phyloP scores from a whole-genome alignment of 37 sponge, comb jelly and placozoan species.

The Halichondria panicea region DNA sequence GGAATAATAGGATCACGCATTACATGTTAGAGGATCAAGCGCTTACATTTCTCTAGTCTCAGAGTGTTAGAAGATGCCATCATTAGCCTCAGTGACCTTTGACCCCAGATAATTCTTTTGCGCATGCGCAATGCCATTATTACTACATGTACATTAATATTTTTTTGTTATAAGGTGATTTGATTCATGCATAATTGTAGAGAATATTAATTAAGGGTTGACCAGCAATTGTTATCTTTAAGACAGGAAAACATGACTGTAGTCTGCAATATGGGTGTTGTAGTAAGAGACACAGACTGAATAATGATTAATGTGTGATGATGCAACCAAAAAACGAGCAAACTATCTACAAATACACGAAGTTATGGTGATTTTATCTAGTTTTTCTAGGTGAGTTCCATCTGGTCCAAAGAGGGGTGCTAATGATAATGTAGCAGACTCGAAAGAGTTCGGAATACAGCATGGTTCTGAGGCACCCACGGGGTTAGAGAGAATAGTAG shows the following conservation, averaged over 20 bases:
- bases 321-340: neutral
- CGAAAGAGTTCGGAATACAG: slow-evolving; percentile 59
- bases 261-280: too few relatives aligned
- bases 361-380: slow-evolving; percentile 3
- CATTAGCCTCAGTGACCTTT: neutral
- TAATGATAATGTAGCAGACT: too few relatives aligned
- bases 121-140: slow-evolving; percentile 21
- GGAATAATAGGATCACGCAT: neutral
- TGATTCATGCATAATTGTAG: neutral
- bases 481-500: slow-evolving; percentile 34
- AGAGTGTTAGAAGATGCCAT: slow-evolving; percentile 31
- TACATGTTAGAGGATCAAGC: neutral
- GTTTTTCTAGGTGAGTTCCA: neutral
- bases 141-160: too few relatives aligned
- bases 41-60: slow-evolving; percentile 49
- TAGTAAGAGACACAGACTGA: too few relatives aligned
- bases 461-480: slow-evolving; percentile 65
- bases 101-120: neutral
- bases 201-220: too few relatives aligned
- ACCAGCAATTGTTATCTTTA: too few relatives aligned
- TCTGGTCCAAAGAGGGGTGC: too few relatives aligned
- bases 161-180: neutral
- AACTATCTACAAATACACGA: slow-evolving; percentile 41
- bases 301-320: too few relatives aligned
- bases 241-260: too few relatives aligned